Percentiles rank a stretch among this genome's conserved stretches.
Conservation (phyloP, 2,797 vertebrate genomes). For the Scleropages formosus region DNA sequence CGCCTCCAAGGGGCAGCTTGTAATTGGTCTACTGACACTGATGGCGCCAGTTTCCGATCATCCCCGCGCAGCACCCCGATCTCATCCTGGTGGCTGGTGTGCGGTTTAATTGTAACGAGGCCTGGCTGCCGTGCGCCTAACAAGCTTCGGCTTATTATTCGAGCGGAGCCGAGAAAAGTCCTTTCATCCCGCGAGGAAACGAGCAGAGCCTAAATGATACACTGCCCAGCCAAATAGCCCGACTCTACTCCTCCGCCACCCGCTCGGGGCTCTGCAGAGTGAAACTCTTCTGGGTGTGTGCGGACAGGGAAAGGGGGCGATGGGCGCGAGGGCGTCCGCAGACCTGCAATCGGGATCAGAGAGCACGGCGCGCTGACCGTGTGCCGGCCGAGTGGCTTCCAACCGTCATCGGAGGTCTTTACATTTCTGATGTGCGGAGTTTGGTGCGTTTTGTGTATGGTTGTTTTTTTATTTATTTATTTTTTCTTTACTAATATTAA, state of each 20-base stretch:
- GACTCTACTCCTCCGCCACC: too few species aligned
- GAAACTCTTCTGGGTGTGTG: constrained; percentile 1
- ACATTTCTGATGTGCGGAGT: too few species aligned
- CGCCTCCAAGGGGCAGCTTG: constrained; percentile 15
- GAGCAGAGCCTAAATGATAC: background rate
- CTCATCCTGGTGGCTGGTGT: constrained; percentile 10
- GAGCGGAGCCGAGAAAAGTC: background rate
- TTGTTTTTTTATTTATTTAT: too few species aligned
- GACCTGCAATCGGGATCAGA: too few species aligned
- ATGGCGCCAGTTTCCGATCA: background rate
- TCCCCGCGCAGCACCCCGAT: constrained; percentile 2
- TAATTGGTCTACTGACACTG: constrained; percentile 10
- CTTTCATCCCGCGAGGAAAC: constrained; percentile 5
- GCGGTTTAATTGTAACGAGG: constrained; percentile 1
- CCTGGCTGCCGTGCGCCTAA: background rate
- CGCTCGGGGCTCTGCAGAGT: background rate
- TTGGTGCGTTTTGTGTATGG: too few species aligned
- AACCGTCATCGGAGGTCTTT: too few species aligned
- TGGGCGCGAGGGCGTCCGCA: too few species aligned
- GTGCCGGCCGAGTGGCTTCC: too few species aligned
- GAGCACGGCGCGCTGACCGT: too few species aligned
- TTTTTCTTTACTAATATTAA: too few species aligned
- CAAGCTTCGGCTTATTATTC: constrained; percentile 2
- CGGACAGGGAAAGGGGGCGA: too few species aligned
- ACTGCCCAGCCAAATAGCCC: background rate